Percentiles rank a stretch among this genome's conserved stretches.
Conservation (phyloP, 1,140 invertebrate genomes). For the Ptiloglossa arizonensis region DNA sequence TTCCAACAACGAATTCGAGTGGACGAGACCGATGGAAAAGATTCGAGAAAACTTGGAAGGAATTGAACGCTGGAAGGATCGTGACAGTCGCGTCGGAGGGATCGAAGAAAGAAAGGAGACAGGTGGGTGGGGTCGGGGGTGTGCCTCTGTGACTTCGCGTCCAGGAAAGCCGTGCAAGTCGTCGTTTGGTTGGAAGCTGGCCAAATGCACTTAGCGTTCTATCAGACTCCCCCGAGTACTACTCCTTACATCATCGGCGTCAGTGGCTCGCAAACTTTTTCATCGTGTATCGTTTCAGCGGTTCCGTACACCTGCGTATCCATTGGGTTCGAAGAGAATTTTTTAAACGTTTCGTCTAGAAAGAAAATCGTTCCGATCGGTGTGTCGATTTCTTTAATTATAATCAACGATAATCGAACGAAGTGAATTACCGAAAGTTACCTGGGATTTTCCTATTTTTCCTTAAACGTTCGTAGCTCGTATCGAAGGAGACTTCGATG, state of each 20-base stretch:
- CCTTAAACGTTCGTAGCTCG: too few species aligned
- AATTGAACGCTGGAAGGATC: conserved; percentile 53
- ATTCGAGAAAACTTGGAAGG: conserved; percentile 42
- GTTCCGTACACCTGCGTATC: too few species aligned
- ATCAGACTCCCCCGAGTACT: conserved; percentile 63
- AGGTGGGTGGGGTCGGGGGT: conserved; percentile 51
- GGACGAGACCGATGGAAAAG: conserved; percentile 26
- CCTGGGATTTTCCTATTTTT: too few species aligned
- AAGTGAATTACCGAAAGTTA: too few species aligned
- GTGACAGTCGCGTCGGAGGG: conserved; percentile 36
- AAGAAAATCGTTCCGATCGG: too few species aligned
- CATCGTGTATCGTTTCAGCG: not conserved
- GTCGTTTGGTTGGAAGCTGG: conserved; percentile 73
- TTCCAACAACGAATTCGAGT: conserved; percentile 28
- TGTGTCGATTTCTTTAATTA: too few species aligned
- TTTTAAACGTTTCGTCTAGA: too few species aligned
- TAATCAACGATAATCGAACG: too few species aligned
- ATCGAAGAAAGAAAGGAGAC: conserved; percentile 45
- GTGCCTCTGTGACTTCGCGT: conserved; percentile 71
- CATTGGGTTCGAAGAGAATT: too few species aligned
- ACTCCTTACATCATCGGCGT: conserved; percentile 21
- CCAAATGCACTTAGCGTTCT: conserved; percentile 79
- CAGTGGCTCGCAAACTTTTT: conserved; percentile 20
- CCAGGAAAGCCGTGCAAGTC: conserved; percentile 63
- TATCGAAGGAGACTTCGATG: too few species aligned